phyloP scores from a whole-genome alignment of 2,888 invertebrate species.

The Melinaea marsaeus region DNA sequence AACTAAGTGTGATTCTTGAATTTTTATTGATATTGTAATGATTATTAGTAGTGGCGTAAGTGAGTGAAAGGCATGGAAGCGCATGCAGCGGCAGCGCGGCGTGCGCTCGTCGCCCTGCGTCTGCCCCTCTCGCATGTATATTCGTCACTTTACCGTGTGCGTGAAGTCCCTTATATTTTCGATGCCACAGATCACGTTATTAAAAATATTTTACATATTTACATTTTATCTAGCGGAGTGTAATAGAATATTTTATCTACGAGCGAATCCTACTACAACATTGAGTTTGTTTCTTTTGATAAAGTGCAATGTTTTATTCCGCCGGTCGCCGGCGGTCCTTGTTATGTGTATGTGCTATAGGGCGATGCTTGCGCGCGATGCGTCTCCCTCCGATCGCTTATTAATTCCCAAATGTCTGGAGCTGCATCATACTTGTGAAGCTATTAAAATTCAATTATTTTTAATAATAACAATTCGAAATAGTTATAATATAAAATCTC shows the following conservation, averaged over 20 bases:
- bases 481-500: background rate
- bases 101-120: constrained; percentile 34
- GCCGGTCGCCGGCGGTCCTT: constrained; percentile 74
- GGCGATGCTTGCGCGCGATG: constrained; percentile 52
- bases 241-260: constrained; percentile 76
- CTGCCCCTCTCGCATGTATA: constrained; percentile 48
- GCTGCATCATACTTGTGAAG: constrained; percentile 38
- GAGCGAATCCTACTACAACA: constrained; percentile 77
- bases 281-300: constrained; percentile 74
- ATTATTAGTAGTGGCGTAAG: constrained; percentile 77
- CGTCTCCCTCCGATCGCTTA: constrained; percentile 43
- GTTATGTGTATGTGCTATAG: constrained; percentile 72
- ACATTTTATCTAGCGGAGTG: constrained; percentile 77
- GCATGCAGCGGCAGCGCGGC: constrained; percentile 45
- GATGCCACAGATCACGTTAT: constrained; percentile 75
- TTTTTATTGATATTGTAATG: constrained; percentile 79
- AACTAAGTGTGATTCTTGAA: constrained; percentile 86
- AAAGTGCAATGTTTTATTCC: constrained; percentile 77
- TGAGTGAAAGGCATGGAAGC: constrained; percentile 64
- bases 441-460: background rate
- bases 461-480: background rate
- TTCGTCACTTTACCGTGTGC: constrained; percentile 67
- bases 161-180: constrained; percentile 76
- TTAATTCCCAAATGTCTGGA: constrained; percentile 48
- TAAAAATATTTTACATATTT: constrained; percentile 77